These are phyloP conservation scores for Hylaeus volcanicus DNA, from an alignment of 1,140 invertebrate species.

Conservation along the genomic window DNA sequence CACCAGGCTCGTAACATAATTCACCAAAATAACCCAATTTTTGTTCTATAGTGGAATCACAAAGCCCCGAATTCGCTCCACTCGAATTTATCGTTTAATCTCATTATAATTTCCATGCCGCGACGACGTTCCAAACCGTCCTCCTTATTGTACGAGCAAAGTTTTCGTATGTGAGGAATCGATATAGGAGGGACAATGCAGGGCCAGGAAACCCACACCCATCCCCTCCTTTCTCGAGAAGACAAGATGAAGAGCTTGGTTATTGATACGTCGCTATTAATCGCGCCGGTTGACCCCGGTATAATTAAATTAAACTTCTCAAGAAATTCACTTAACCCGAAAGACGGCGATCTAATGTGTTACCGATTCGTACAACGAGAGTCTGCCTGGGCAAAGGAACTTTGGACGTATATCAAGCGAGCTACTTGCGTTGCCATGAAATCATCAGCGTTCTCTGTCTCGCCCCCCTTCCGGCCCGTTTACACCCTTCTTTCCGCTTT, in stretches of 20 bases:
- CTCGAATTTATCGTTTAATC: conserved; percentile 16
- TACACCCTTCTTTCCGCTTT: background rate
- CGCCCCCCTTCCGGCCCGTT: background rate
- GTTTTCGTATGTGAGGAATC: conserved; percentile 29
- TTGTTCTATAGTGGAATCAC: background rate
- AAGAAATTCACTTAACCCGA: conserved; percentile 72
- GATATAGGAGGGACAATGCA: conserved; percentile 34
- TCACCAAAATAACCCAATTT: too few relatives aligned
- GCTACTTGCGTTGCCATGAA: conserved; percentile 43
- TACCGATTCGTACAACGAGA: conserved; percentile 64
- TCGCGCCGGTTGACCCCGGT: conserved; percentile 60
- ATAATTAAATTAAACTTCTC: conserved; percentile 74
- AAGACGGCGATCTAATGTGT: conserved; percentile 66
- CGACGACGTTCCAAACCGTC: conserved; percentile 11
- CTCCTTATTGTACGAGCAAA: conserved; percentile 29
- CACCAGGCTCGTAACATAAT: too few relatives aligned
- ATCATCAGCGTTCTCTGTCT: conserved; percentile 28
- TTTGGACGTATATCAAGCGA: conserved; percentile 62
- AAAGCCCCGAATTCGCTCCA: background rate
- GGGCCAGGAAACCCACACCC: background rate
- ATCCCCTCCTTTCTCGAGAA: too few relatives aligned
- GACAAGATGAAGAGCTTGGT: conserved; percentile 39
- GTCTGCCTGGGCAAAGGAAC: conserved; percentile 37
- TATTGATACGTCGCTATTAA: conserved; percentile 67
- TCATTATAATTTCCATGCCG: conserved; percentile 17